A percentile compares a stretch with the other conserved stretches of the same genome.
These are phyloP conservation scores for Triplophysa dalaica DNA, from an alignment of 2,113 vertebrate species.

Conservation along the genomic window DNA sequence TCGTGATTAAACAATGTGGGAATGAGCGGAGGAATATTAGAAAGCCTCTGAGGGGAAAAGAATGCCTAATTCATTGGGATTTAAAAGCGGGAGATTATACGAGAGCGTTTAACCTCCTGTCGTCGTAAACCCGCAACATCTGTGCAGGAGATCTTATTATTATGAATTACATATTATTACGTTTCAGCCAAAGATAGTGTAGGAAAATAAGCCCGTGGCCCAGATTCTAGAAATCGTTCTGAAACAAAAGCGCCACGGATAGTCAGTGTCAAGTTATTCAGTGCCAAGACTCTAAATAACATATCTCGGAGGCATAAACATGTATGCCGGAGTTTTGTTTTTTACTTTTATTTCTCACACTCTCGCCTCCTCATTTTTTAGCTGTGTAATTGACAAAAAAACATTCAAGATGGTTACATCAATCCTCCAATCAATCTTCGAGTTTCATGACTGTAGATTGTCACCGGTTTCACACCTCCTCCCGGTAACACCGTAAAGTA, in stretches of 20 bases:
- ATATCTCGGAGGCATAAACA: background rate
- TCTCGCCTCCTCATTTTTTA: background rate
- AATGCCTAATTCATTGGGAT: slow-evolving; percentile 46
- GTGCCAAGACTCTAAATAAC: slow-evolving; percentile 9
- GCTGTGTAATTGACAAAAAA: background rate
- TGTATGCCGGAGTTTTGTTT: background rate
- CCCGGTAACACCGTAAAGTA: background rate
- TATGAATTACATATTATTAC: slow-evolving; percentile 33
- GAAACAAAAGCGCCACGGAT: background rate
- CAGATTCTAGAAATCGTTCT: slow-evolving; percentile 1
- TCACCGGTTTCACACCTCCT: background rate
- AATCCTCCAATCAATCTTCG: background rate
- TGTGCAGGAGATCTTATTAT: slow-evolving; percentile 27
- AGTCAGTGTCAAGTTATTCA: slow-evolving; percentile 1
- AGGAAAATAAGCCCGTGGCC: slow-evolving; percentile 13
- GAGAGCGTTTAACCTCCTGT: background rate
- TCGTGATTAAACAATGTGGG: slow-evolving; percentile 46
- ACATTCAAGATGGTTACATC: background rate
- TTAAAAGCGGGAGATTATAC: slow-evolving; percentile 31
- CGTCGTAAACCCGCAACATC: slow-evolving; percentile 23
- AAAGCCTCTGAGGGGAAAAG: slow-evolving; percentile 39
- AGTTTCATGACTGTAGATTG: background rate
- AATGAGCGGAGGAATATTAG: slow-evolving; percentile 35
- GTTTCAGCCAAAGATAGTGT: slow-evolving; percentile 7
- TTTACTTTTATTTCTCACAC: background rate